phyloP scores from a whole-genome alignment of 2,888 invertebrate genomes.

The Gortyna flavago region DNA sequence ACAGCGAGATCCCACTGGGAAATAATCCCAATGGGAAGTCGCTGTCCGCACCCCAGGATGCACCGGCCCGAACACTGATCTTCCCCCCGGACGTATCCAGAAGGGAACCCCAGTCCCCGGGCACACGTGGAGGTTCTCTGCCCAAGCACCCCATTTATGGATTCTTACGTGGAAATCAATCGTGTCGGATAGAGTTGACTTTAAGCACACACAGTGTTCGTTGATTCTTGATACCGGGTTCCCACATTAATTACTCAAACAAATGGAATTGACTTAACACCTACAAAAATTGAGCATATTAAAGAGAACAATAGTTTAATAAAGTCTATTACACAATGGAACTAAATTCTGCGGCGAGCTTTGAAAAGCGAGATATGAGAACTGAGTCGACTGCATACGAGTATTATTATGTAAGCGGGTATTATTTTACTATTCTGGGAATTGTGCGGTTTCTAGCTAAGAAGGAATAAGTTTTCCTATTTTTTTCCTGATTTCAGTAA shows the following conservation, averaged over 20 bases:
- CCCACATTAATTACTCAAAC: conserved; percentile 49
- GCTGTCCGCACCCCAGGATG: too few relatives aligned
- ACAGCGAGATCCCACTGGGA: too few relatives aligned
- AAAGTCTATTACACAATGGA: conserved; percentile 36
- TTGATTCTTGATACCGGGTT: conserved; percentile 42
- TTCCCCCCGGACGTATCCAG: too few relatives aligned
- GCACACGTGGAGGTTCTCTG: too few relatives aligned
- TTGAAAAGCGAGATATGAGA: conserved; percentile 46
- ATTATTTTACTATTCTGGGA: conserved; percentile 30
- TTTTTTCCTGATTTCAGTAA: not conserved
- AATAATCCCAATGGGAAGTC: too few relatives aligned
- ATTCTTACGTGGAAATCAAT: conserved; percentile 28
- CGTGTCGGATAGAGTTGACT: conserved; percentile 23
- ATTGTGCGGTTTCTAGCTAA: conserved; percentile 1
- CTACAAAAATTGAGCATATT: conserved; percentile 44
- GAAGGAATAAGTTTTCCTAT: not conserved
- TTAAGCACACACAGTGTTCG: conserved; percentile 21
- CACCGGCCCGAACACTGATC: too few relatives aligned
- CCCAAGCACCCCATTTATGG: too few relatives aligned
- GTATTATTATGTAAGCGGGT: conserved; percentile 24
- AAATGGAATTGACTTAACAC: conserved; percentile 48
- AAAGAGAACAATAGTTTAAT: conserved; percentile 51
- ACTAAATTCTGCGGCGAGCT: conserved; percentile 38
- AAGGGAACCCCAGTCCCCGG: too few relatives aligned
- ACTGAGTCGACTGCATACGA: conserved; percentile 13